Evolutionary conservation across 2,888 invertebrate species (phyloP), one percentile per base, ranked within the genome.

Genomic region (Eulithis testata): DNA sequence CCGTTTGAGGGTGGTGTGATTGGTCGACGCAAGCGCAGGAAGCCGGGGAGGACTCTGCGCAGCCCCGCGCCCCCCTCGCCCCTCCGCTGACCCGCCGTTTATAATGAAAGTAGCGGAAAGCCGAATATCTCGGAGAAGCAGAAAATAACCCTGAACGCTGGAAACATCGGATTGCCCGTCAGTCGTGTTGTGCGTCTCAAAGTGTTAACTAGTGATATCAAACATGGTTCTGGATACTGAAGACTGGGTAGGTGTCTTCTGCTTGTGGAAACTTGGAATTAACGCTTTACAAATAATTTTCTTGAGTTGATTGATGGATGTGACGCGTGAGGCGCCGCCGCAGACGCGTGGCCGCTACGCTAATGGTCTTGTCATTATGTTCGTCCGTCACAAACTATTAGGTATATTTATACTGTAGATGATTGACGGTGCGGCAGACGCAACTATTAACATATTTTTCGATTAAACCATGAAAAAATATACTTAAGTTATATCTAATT

Each of bases 121-220:
- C 81, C 87, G 80, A 86, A 82, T 82, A 78, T 82, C 83, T 86
- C 85, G 86, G 83, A 85, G 79, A 83, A 88, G 90, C 90, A 88
- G 90, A 91, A 87, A 92, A 93, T 93, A 93, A 91, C 91, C 90
- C 91, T 88, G 90, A 90, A 89, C 90, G 90, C 87, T 90, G 92
- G 89, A 90, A 89, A 81, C 89, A 81, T 78, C 83, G 86, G 80
- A 82, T 77, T 84, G 75, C 81, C 82, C 79, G 85, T 80, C 92
- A 93, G 92, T 93, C 92, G 92, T 93, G 92, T 92, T 92, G 92
- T 93, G 92, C 91, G 91, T 91, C 92, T 92, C 92, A 89, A 80
- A 91, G 92, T 92, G 92, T 84, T 91, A 90, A 90, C 92, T 84
- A 91, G 93, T 93, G 91, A 90, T 84, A 88, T 86, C 81, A 84